These are phyloP conservation scores for Drosophila seguyi DNA, from an alignment of 1,140 invertebrate species.

Conservation along the genomic window DNA sequence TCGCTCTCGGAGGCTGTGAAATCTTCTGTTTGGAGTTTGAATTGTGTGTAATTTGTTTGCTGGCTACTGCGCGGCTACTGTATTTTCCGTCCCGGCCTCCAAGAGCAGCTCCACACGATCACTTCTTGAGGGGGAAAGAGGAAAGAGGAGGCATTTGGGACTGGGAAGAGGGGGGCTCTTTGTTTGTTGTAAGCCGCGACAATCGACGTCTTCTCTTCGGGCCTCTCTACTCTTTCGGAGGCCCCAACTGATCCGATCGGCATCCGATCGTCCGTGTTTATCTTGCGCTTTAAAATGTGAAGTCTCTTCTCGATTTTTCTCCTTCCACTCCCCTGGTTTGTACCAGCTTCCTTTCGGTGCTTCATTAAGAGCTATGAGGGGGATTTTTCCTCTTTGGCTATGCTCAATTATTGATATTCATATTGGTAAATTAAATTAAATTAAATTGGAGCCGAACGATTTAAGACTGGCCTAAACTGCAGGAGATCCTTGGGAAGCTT, in stretches of 20 bases:
- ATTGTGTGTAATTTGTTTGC: constrained; percentile 82
- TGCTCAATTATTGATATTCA: constrained; percentile 52
- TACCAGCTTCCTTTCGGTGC: constrained; percentile 36
- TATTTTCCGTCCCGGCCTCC: constrained; percentile 56
- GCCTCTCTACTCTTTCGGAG: constrained; percentile 2
- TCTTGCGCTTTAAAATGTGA: constrained; percentile 71
- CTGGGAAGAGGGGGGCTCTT: constrained; percentile 2
- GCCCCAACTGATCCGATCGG: constrained; percentile 63
- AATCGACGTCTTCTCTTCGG: constrained; percentile 34
- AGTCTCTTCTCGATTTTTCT: constrained; percentile 18
- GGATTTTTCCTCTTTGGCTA: constrained; percentile 12
- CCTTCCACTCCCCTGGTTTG: constrained; percentile 7
- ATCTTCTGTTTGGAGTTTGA: constrained; percentile 81
- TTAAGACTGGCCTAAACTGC: constrained; percentile 3
- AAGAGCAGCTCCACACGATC: constrained; percentile 55
- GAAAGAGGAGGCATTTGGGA: neutral
- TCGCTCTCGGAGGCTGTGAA: constrained; percentile 68
- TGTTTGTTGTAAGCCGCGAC: constrained; percentile 79
- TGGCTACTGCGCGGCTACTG: constrained; percentile 79
- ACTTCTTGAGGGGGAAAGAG: neutral
- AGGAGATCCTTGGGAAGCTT: neutral
- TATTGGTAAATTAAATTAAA: constrained; percentile 51
- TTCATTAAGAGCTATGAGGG: constrained; percentile 31
- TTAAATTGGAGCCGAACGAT: constrained; percentile 22
- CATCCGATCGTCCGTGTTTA: constrained; percentile 66